Evolutionary conservation across 2,797 vertebrate genomes (phyloP), one percentile per base, ranked within the genome.

Genomic region (Iguana delicatissima): DNA sequence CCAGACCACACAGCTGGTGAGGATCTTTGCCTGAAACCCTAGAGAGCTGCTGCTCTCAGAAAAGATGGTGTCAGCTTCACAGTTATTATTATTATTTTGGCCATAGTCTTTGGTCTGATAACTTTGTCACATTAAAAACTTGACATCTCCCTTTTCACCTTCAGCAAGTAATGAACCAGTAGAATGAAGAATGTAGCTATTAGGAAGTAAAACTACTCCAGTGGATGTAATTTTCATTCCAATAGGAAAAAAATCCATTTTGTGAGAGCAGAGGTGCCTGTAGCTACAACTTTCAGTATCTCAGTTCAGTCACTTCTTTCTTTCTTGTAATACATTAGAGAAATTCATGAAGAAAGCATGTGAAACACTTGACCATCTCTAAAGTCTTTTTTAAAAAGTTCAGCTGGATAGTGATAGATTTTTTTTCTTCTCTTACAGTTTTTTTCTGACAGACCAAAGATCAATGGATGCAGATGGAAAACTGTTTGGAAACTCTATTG

Each of bases 341-440:
- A 85, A 85, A 93, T 84, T 35, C 16, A 67, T 38, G 6, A 8
- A 18, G 18, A 87, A 57, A 89, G 18, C 57, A 57, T 67, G 67
- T 90, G 69, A 94, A 95, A 91, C 55, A 79, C 42, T 82, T 94
- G 64, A 85, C 87, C 57, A 73, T 20, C 57, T 89, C 32, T 50
- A 92, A 93, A 93, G 88, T 86, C 64, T 29, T 90, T 89, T 92
- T 93, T 89, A 57, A 87, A 67, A 79, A 93, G 80, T 80, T 89
- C 88, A 89, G 77, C 57, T 42, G 79, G 91, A 92, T 94, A 92
- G 42, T 46, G 42, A 77, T 85, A 26, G 35, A 92, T 86, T 93
- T 77, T 35, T 93, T 79, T 50, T 13, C 26, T 46, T 69, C 29
- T 92, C 35, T 92, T 59, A 64, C 13, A 62, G 59, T 22, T 57